phyloP scores from a whole-genome alignment of 92 coral and sea anemone species.

The Parazoanthus darwini region DNA sequence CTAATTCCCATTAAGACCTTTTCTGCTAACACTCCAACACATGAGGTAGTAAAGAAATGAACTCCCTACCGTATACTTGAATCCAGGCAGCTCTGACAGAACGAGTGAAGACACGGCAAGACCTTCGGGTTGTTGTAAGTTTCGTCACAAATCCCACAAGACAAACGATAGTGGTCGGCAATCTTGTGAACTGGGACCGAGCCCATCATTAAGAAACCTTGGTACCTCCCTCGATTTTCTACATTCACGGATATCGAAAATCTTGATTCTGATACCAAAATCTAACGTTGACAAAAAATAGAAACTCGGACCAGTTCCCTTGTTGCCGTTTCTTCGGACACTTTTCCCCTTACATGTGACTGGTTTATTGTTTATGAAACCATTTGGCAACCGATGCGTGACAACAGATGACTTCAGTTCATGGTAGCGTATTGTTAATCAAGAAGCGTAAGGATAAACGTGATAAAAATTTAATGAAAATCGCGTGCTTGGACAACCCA shows the following conservation, averaged over 20 bases:
- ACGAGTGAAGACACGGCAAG: slow-evolving; percentile 83
- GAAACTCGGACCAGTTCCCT: slow-evolving; percentile 1
- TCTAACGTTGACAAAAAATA: not conserved
- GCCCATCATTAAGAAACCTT: slow-evolving; percentile 50
- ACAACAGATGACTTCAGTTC: slow-evolving; percentile 20
- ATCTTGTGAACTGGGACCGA: slow-evolving; percentile 80
- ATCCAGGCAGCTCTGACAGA: slow-evolving; percentile 82
- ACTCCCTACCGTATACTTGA: slow-evolving; percentile 67
- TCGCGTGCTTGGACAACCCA: not conserved
- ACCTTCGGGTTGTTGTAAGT: slow-evolving; percentile 85
- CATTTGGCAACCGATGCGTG: slow-evolving; percentile 15
- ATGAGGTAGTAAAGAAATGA: no score
- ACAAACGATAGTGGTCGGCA: slow-evolving; percentile 73
- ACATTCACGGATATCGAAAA: not conserved
- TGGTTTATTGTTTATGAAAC: slow-evolving; percentile 12
- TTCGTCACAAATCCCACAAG: slow-evolving; percentile 79
- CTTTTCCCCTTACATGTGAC: slow-evolving; percentile 28
- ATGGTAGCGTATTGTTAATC: slow-evolving; percentile 28
- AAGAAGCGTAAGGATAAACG: slow-evolving; percentile 16
- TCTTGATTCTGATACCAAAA: not conserved
- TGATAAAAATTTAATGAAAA: not conserved
- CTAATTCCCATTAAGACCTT: not conserved
- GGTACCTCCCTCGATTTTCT: not conserved
- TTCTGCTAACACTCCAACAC: not conserved
- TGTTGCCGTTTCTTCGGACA: not conserved